These are phyloP conservation scores for Protophormia terraenovae DNA, from an alignment of 2,888 invertebrate genomes.

Conservation along the genomic window DNA sequence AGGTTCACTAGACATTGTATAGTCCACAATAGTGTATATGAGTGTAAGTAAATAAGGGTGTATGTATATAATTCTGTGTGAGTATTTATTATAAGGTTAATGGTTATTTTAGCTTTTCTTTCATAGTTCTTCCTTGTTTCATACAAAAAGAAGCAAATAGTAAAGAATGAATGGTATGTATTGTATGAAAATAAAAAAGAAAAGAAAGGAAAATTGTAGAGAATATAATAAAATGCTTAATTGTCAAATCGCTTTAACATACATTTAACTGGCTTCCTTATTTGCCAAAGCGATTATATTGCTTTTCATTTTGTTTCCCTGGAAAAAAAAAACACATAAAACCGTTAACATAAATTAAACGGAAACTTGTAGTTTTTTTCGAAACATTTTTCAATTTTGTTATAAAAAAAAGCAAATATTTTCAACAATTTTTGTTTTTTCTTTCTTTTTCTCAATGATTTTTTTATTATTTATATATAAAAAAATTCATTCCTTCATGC, in stretches of 20 bases:
- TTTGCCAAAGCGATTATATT: slow-evolving; percentile 35
- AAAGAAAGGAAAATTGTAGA: not conserved
- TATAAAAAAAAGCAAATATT: not conserved
- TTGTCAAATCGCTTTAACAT: slow-evolving; percentile 58
- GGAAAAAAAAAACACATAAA: too few relatives aligned
- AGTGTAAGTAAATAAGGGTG: too few relatives aligned
- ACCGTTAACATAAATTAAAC: slow-evolving; percentile 39
- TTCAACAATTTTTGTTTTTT: not conserved
- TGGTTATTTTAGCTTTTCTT: slow-evolving; percentile 30
- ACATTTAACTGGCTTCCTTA: slow-evolving; percentile 41
- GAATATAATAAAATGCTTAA: slow-evolving; percentile 52
- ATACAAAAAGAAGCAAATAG: not conserved
- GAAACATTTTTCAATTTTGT: slow-evolving; percentile 4
- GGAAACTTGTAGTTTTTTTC: not conserved
- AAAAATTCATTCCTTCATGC: not conserved
- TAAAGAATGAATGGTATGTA: too few relatives aligned
- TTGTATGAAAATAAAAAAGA: too few relatives aligned
- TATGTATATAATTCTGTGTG: too few relatives aligned
- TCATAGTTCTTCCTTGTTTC: not conserved
- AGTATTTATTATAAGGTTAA: slow-evolving; percentile 38
- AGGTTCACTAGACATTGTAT: slow-evolving; percentile 29
- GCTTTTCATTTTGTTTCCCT: not conserved
- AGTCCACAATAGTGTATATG: too few relatives aligned
- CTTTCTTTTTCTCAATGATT: slow-evolving; percentile 13
- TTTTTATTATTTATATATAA: not conserved